Evolutionary conservation across 2,113 vertebrate species (phyloP), one percentile per base, ranked within the genome.

Genomic region (Copsychus sechellarum): DNA sequence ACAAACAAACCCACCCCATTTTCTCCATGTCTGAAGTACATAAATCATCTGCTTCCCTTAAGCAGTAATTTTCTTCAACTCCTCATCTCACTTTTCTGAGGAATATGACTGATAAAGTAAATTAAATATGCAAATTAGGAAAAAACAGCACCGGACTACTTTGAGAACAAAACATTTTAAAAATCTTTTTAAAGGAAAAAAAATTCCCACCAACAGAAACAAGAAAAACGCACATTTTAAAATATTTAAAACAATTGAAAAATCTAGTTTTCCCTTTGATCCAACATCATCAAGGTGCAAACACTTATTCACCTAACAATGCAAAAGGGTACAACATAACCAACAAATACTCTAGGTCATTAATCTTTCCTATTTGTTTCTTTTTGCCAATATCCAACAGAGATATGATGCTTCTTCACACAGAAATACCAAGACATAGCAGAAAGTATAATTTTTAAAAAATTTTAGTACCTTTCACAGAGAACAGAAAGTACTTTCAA

Each of bases 1-100:
- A 14, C 4, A 31, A 88, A 38, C 57, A 65, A 50, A 0, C 3
- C 29, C 26, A 2, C 12, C 4, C 23, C 0, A n/a, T 50, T 45
- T 19, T 76, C 15, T 79, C 26, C 23, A 26, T 2, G 0, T 9
- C 5, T 17, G 31, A 86, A 69, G 18, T 54, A 11, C 29, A 58
- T 9, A 42, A 20, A 82, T 54, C 5, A 74, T 20, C 23, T 57
- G 15, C 16, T 64, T 82, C 58, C 90, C 70, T 38, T 23, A 29
- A 71, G 6, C 3, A 58, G 6, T 13, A 38, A 11, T 64, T 77
- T 78, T 21, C 17, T 74, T 33, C 33, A 91, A 22, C 11, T 80
- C 16, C 7, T 40, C 24, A 57, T 13, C 21, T 73, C 24, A 22
- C 5, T 69, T 60, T 81, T 72, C 21, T 81, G 29, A 93, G 16